Evolutionary conservation across 2,888 invertebrate species (phyloP), one percentile per base, ranked within the genome.

Genomic region (Trichogramma dendrolimi): DNA sequence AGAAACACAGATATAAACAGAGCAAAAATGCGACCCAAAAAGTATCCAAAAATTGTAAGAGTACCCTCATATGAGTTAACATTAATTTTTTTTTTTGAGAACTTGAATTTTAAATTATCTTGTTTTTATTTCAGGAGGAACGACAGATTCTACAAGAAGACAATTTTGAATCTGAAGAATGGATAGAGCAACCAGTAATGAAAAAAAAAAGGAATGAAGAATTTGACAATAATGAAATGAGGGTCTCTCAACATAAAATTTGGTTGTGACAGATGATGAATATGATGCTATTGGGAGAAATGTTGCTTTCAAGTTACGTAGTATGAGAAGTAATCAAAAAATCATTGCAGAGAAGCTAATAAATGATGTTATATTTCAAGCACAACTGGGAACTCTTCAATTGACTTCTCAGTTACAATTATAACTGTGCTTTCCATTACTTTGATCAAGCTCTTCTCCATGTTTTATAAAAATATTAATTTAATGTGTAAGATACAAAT

Each of bases 301-400:
- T 61, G 80, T 81, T 64, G 80, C 80, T 8, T 74, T 77, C 4
- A 80, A 81, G 71, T 70, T 81, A n/a, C 72, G 79, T 60, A 77
- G 76, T 67, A 77, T 81, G 79, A 70, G 75, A 61, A 62, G 77
- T 11, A 76, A 78, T 61, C 81, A 81, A 71, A 75, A 80, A 71
- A 75, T 81, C 65, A 78, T 79, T 64, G 81, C 81, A 5, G 80
- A 81, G 65, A 81, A 81, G 69, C 71, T 79, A 42, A 71, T 81
- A 42, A 80, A 80, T 66, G 80, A 81, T 65, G 78, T 81, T 63
- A 68, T 81, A 27, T 80, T 81, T 66, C 81, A 81, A 67, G 81
- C 77, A 38, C 79, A 80, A 69, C 70, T 81, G 48, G 80, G 80
- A 11, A 79, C 75, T 60, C 75, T 81, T 60, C 76, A 78, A 27